Base-by-base conservation (phyloP, 2,888 invertebrate genomes). In the Mythimna pallens region DNA sequence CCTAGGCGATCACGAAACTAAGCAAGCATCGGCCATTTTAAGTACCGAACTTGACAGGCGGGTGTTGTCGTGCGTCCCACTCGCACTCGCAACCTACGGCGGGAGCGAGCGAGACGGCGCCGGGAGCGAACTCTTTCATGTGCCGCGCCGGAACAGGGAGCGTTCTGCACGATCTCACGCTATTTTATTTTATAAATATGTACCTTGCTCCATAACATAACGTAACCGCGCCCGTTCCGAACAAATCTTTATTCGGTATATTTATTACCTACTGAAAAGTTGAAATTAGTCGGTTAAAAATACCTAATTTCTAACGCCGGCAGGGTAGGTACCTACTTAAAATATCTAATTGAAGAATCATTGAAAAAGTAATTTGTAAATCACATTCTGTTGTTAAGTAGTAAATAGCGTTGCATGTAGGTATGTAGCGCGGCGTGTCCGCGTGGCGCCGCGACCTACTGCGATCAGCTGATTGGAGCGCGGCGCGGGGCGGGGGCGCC, bases 1-100 rank as follows among this genome's bases (percentile, higher is more conserved):
- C 95, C 95, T 94, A 94, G 94, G 94, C 95, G 93, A 95, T 95
- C 95, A 94, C 95, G 95, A 94, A 94, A 94, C 95, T 94, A 94
- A 94, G 93, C 93, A 92, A 93, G 93, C 93, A 92, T 93, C 95
- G 95, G 94, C 94, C 95, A 94, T 95, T 94, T 94, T 93, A 94
- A 92, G 93, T 90, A 92, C 91, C 92, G 90, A 94, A 94, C 93
- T 93, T 93, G 93, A 93, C 93, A 92, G 91, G 92, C 92, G 91
- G 90, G 86, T 88, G 89, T 89, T 90, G 90, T 84, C 82, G 66
- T 82, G 54, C 77, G 63, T 70, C 58, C 65, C 57, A 34, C 70
- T 70, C 68, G 59, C 66, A 61, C 75, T n/a, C 20, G 30, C 5
- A 54, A 30, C 12, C 36, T 10, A 4, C 2, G 10, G 1, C 65